A percentile compares a stretch with the other conserved stretches of the same genome.
phyloP scores from a whole-genome alignment of 2,797 vertebrate species.

The Lacerta agilis region DNA sequence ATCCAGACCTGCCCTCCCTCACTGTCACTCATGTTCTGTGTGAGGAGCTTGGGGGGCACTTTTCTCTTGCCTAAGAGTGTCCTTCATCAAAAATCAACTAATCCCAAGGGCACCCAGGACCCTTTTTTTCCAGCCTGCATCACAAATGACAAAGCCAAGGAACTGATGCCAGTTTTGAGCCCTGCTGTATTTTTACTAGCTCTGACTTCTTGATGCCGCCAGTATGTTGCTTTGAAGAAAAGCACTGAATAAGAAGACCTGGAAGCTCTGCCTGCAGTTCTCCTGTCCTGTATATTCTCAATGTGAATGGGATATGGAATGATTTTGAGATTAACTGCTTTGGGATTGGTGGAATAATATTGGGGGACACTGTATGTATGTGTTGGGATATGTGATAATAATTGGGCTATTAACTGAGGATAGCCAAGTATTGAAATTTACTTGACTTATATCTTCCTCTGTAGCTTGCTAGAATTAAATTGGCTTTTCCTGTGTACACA shows the following conservation, averaged over 20 bases:
- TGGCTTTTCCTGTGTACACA: background rate
- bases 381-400: conserved; percentile 33
- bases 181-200: background rate
- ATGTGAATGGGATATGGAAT: background rate
- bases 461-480: conserved; percentile 27
- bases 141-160: conserved; percentile 7
- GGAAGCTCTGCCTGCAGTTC: background rate
- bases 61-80: background rate
- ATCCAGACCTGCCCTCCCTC: background rate
- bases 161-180: background rate
- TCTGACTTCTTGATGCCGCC: background rate
- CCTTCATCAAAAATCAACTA: background rate
- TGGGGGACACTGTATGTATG: background rate
- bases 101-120: background rate
- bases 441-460: conserved; percentile 58
- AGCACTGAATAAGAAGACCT: background rate
- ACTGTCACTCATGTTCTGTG: background rate
- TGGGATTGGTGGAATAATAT: background rate
- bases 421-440: conserved; percentile 30
- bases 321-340: background rate
- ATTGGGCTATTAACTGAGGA: conserved; percentile 63
- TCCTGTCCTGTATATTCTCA: conserved; percentile 1
- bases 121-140: background rate
- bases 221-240: background rate
- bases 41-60: background rate